Evolutionary conservation across 2,113 vertebrate species (phyloP).

Genomic region (Microcebus murinus): DNA sequence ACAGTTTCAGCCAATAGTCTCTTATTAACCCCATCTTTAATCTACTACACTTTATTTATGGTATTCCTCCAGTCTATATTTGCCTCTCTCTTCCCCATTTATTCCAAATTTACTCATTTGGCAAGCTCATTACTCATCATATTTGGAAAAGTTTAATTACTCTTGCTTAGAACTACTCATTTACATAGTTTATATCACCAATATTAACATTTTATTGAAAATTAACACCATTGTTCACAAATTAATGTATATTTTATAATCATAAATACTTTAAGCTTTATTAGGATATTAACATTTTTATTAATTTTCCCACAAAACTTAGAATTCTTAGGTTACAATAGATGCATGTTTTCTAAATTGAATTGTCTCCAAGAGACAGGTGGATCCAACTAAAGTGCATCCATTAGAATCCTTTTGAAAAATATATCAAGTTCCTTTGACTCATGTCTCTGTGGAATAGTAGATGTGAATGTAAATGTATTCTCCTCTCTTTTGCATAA

Average conservation of each 20-base stretch:
- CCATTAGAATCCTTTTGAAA: not conserved
- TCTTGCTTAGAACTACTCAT: not conserved
- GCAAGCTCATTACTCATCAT: not conserved
- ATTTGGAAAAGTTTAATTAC: not conserved
- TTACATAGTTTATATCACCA: not conserved
- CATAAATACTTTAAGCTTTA: not conserved
- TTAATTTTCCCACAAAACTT: not conserved
- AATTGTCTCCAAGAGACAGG: not conserved
- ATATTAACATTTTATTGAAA: not conserved
- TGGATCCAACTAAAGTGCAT: not conserved
- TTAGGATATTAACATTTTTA: not conserved
- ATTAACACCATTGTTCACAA: not conserved
- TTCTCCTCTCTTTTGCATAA: not conserved
- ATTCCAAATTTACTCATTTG: not conserved
- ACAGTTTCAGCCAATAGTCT: not conserved
- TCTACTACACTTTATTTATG: not conserved
- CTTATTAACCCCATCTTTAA: not conserved
- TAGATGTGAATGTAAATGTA: not conserved
- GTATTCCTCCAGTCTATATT: not conserved
- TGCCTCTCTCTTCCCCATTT: not conserved
- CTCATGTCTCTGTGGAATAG: not conserved
- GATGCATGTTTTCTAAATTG: not conserved
- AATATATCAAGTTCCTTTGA: not conserved
- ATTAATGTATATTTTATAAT: not conserved
- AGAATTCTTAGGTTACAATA: not conserved